Evolutionary conservation across 2,797 vertebrate genomes (phyloP), one percentile per base, ranked within the genome.

Genomic region (Dermochelys coriacea): DNA sequence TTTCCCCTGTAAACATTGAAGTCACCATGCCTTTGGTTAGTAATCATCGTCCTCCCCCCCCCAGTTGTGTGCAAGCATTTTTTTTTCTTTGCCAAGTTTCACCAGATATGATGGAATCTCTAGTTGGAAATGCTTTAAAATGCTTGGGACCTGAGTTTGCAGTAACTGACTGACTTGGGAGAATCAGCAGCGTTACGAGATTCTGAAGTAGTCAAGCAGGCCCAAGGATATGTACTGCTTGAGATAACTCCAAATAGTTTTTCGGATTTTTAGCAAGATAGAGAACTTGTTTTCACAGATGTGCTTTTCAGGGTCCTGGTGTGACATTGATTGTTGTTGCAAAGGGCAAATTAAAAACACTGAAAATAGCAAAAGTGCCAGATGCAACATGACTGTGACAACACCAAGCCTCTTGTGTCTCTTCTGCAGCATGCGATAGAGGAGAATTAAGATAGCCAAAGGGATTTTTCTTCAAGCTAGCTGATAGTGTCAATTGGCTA

Each of bases 301-400:
- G 6, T 93, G 85, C 64, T 95, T 93, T 94, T 95, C 90, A 34
- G n/a, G 88, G 85, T 96, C 61, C 96, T 96, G 54, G 83, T 86
- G 95, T 94, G 29, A 96, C 87, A 87, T 57, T 57, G 31, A 45
- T 77, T 97, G 55, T 96, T 96, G 59, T 86, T 97, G 93, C 85
- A 95, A 97, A 95, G 92, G 84, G 71, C 87, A 93, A 97, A 97
- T 96, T 93, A 92, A 97, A 97, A 97, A 78, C 79, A 96, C 52
- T 94, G 85, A 94, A 86, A 91, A 93, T 29, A 89, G 86, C 87
- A 84, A 91, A 86, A 92, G 45, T 84, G 87, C 94, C 97, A 96
- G 94, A 94, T 45, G 79, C 89, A 96, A 7, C 84, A 78, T 52
- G 74, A 95, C 81, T 96, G 87, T 87, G 80, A 55, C 11, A 80